phyloP scores from a whole-genome alignment of 1,140 invertebrate genomes.

The Melitaea cinxia region DNA sequence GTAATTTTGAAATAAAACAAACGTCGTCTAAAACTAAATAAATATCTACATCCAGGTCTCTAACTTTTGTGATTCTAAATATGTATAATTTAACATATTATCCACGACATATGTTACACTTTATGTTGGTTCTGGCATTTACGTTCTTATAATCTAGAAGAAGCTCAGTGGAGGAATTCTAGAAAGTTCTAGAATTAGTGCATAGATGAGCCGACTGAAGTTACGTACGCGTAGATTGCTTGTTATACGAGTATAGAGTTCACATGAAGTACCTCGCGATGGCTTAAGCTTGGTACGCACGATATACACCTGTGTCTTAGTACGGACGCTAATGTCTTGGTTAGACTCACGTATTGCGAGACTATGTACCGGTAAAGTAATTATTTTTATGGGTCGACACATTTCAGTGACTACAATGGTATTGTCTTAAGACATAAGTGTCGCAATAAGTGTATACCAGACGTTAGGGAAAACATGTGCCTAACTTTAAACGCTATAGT shows the following conservation, averaged over 20 bases:
- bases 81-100: no score
- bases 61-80: neutral
- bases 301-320: neutral
- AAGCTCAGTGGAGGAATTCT: conserved; percentile 38
- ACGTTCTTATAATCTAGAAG: conserved; percentile 11
- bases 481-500: conserved; percentile 12
- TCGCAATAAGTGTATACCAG: conserved; percentile 10
- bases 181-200: conserved; percentile 38
- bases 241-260: conserved; percentile 30
- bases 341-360: neutral
- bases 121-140: conserved; percentile 1
- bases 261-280: conserved; percentile 30
- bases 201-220: conserved; percentile 43
- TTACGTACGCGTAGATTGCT: conserved; percentile 33
- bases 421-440: neutral
- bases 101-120: neutral
- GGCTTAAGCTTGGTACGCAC: conserved; percentile 11
- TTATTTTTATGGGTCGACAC: neutral
- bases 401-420: neutral
- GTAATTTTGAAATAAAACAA: no score
- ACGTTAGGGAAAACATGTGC: conserved; percentile 13
- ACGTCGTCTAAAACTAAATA: no score
- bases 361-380: neutral
- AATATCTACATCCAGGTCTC: neutral
- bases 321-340: neutral